Base-by-base conservation (phyloP, 2,797 vertebrate species). In the Cyprinodon diabolis region DNA sequence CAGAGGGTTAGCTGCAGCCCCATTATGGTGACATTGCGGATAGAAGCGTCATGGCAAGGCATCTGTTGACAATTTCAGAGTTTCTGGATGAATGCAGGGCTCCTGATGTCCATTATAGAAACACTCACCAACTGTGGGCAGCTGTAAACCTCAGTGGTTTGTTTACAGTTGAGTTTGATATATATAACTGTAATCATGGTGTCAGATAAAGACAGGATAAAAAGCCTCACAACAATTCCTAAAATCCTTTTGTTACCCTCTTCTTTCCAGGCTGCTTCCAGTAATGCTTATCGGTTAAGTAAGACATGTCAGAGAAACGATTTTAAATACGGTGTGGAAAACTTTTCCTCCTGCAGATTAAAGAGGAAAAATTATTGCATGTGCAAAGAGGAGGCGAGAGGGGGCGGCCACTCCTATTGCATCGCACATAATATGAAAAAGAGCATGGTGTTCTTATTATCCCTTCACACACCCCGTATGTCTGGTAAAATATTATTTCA, bases 121-220 rank as follows among this genome's bases (percentile, higher is more conserved):
- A 58, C 69, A 63, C 71, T 63, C 0, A 1, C 45, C 35, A 43
- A 1, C 37, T 58, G 58, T 52, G 65, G 74, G 52, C 65, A 76
- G 51, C 69, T 73, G 66, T 66, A 66, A 63, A 45, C 48, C 68
- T 58, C 6, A n/a, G 55, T 70, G 43, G 68, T 77, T 25, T 45
- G 65, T 62, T 63, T 2, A 12, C 66, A 40, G 65, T 37, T 47
- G 14, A 74, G 70, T 82, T 82, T 80, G 15, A 68, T 58, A 85
- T 83, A 71, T 2, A 7, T 77, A 88, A 88, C 66, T 54, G n/a
- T 60, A 68, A 65, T 75, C 0, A 0, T 69, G 77, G 62, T 40
- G 0, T 48, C 71, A 79, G 71, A 76, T 76, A 69, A 74, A 78
- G 48, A 5, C 47, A 60, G 52, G 77, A 74, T 19, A 58, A 57